Percentiles rank a stretch among this genome's conserved stretches.
Conservation (phyloP, 2,113 vertebrate species). For the Alaudala cheleensis region DNA sequence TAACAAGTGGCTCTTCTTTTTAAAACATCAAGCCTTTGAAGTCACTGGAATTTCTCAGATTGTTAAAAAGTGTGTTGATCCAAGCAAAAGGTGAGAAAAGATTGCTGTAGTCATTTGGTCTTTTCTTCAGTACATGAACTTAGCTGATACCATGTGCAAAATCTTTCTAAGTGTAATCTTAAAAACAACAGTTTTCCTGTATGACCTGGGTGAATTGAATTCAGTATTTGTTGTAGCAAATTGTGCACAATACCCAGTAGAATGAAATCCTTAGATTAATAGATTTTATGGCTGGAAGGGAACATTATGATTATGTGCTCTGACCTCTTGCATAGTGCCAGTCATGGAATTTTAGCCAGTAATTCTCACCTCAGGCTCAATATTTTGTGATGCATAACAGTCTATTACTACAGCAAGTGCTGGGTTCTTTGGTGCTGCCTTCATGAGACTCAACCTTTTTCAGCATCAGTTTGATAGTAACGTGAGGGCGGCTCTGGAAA, state of each 20-base stretch:
- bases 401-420: not conserved
- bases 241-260: not conserved
- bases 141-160: not conserved
- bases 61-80: not conserved
- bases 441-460: not conserved
- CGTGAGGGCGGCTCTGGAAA: not conserved
- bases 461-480: not conserved
- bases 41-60: not conserved
- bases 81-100: not conserved
- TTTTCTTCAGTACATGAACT: not conserved
- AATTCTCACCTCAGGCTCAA: not conserved
- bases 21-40: not conserved
- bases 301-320: constrained; percentile 26
- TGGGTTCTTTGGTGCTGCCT: not conserved
- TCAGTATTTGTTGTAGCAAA: not conserved
- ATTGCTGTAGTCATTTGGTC: not conserved
- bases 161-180: not conserved
- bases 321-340: not conserved
- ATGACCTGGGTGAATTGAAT: not conserved
- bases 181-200: not conserved
- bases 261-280: constrained; percentile 18
- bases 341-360: constrained; percentile 31
- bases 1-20: not conserved
- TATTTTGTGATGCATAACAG: not conserved
- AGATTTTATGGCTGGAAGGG: constrained; percentile 1